Percentiles rank a stretch among this genome's conserved stretches.
Evolutionary conservation across 2,888 invertebrate species (phyloP).

Genomic region (Tetropium fuscum): DNA sequence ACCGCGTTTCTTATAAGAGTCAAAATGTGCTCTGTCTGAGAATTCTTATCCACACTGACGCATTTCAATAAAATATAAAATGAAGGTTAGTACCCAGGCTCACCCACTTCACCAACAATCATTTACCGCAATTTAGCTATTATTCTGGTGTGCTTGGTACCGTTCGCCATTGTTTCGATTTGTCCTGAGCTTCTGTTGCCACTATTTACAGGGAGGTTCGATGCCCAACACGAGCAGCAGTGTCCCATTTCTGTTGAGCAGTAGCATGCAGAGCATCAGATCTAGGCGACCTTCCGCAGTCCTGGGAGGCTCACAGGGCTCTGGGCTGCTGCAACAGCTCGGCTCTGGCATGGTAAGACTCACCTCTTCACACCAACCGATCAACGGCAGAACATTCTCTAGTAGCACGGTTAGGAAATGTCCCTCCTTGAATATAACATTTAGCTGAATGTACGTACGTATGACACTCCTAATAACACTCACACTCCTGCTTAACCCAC

Average conservation of each 20-base stretch:
- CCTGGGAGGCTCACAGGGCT: constrained; percentile 78
- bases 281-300: constrained; percentile 82
- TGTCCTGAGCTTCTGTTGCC: not conserved
- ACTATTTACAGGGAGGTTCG: constrained; percentile 79
- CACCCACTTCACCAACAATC: not conserved
- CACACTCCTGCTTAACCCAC: constrained; percentile 41
- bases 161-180: not conserved
- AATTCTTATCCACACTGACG: too few relatives aligned
- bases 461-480: constrained; percentile 36
- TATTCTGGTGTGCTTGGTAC: constrained; percentile 2
- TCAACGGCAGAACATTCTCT: constrained; percentile 69
- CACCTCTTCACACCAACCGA: constrained; percentile 70
- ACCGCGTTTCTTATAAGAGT: too few relatives aligned
- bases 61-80: too few relatives aligned
- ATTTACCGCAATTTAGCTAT: constrained; percentile 2
- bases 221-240: constrained; percentile 92
- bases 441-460: constrained; percentile 69
- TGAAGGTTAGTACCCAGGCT: too few relatives aligned
- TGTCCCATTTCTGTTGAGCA: constrained; percentile 86
- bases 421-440: constrained; percentile 81
- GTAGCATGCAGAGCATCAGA: constrained; percentile 81
- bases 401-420: constrained; percentile 78
- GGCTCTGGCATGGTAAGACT: constrained; percentile 96
- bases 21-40: too few relatives aligned
- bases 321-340: constrained; percentile 83